Conservation (phyloP, 1,140 invertebrate genomes). For the Ips typographus region DNA sequence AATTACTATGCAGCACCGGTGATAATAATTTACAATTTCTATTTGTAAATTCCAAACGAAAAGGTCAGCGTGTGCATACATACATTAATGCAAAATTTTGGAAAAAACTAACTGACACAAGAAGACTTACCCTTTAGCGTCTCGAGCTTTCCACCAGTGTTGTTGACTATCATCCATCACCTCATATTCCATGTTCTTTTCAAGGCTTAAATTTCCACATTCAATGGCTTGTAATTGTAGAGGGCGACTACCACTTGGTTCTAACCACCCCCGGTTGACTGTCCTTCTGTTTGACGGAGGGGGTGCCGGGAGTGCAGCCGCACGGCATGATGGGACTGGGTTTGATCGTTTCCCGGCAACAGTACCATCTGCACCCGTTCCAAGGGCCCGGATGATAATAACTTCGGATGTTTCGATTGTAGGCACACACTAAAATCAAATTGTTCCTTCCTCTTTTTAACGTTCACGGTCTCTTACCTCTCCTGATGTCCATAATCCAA, state of each 20-base stretch:
- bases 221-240: slow-evolving; percentile 91
- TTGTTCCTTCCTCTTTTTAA: too few relatives aligned
- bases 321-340: slow-evolving; percentile 73
- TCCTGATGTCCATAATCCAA: slow-evolving; percentile 76
- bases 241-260: slow-evolving; percentile 79
- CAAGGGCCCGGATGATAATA: slow-evolving; percentile 74
- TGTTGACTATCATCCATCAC: slow-evolving; percentile 90
- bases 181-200: slow-evolving; percentile 92
- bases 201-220: slow-evolving; percentile 81
- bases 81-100: too few relatives aligned
- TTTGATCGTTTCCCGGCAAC: slow-evolving; percentile 67
- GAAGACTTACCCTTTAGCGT: slow-evolving; percentile 74
- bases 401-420: slow-evolving; percentile 56
- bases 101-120: too few relatives aligned
- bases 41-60: background rate
- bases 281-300: slow-evolving; percentile 75
- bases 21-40: too few relatives aligned
- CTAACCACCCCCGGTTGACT: slow-evolving; percentile 62
- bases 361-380: slow-evolving; percentile 73
- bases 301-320: slow-evolving; percentile 71
- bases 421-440: slow-evolving; percentile 65
- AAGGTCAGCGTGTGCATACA: slow-evolving; percentile 6
- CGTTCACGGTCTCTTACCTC: slow-evolving; percentile 56
- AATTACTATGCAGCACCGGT: too few relatives aligned
- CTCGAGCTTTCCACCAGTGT: slow-evolving; percentile 96